Conservation (phyloP, 2,797 vertebrate species). For the Tachyglossus aculeatus region DNA sequence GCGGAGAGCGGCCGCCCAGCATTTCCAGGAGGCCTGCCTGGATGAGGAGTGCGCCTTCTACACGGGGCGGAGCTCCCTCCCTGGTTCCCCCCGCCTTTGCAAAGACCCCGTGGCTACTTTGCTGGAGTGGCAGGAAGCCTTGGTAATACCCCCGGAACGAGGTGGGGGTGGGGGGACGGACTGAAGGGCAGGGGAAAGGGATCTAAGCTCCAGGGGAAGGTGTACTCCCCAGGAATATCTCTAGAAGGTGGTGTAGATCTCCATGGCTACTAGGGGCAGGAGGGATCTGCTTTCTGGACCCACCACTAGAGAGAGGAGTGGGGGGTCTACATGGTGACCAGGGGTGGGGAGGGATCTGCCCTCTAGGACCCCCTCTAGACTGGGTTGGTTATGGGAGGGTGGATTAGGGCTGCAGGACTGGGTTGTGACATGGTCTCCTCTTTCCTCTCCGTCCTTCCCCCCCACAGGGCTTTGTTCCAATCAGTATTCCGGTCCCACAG, state of each 20-base stretch:
- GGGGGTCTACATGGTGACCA: no score
- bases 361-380: background rate
- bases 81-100: slow-evolving; percentile 30
- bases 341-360: background rate
- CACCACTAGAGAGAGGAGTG: no score
- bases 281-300: no score
- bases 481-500: slow-evolving; percentile 18
- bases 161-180: background rate
- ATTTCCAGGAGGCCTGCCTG: slow-evolving; percentile 61
- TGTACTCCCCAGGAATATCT: no score
- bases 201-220: background rate
- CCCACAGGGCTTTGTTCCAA: slow-evolving; percentile 61
- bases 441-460: background rate
- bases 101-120: slow-evolving; percentile 63
- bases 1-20: slow-evolving; percentile 41
- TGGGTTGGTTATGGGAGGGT: background rate
- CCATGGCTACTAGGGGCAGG: no score
- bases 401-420: background rate
- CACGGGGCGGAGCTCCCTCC: slow-evolving; percentile 34
- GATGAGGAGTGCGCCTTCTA: slow-evolving; percentile 74
- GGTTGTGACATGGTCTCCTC: background rate
- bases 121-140: slow-evolving; percentile 63
- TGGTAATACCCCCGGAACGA: slow-evolving; percentile 49
- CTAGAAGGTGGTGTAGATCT: no score
- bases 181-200: background rate